Percentiles rank a stretch among this genome's conserved stretches.
Conservation (phyloP, 2,113 vertebrate genomes). For the Campylorhamphus procurvoides region DNA sequence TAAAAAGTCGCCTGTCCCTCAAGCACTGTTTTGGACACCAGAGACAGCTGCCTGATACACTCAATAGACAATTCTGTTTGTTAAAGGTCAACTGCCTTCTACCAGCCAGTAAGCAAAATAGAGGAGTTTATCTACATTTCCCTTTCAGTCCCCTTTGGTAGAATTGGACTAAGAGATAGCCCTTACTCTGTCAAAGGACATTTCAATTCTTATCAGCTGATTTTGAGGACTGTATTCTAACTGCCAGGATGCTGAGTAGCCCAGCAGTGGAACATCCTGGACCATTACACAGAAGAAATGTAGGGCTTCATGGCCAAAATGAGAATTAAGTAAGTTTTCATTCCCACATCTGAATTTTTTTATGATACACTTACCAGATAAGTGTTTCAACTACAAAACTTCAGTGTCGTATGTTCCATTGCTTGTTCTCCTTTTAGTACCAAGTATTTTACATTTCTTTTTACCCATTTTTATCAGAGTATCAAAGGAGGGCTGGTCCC, state of each 20-base stretch:
- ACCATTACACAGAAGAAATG: not conserved
- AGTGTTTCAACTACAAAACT: not conserved
- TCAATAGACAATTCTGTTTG: not conserved
- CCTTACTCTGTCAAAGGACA: not conserved
- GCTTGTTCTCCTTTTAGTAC: not conserved
- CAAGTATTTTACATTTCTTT: not conserved
- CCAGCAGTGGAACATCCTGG: not conserved
- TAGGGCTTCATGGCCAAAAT: not conserved
- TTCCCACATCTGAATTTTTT: not conserved
- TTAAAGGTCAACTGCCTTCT: not conserved
- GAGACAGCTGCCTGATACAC: not conserved
- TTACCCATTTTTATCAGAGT: not conserved
- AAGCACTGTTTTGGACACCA: not conserved
- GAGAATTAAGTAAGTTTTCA: not conserved
- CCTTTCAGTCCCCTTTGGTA: not conserved
- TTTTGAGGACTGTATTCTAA: fast-evolving
- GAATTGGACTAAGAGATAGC: not conserved
- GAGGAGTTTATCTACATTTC: not conserved
- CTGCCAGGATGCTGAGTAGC: not conserved
- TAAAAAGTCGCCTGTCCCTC: not conserved
- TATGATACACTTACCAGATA: not conserved
- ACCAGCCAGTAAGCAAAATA: not conserved
- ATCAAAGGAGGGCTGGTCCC: not conserved
- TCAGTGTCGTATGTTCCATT: not conserved
- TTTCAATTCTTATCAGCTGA: not conserved